Conservation (phyloP, 2,888 invertebrate species). For the Dicyrtoma fusca region DNA sequence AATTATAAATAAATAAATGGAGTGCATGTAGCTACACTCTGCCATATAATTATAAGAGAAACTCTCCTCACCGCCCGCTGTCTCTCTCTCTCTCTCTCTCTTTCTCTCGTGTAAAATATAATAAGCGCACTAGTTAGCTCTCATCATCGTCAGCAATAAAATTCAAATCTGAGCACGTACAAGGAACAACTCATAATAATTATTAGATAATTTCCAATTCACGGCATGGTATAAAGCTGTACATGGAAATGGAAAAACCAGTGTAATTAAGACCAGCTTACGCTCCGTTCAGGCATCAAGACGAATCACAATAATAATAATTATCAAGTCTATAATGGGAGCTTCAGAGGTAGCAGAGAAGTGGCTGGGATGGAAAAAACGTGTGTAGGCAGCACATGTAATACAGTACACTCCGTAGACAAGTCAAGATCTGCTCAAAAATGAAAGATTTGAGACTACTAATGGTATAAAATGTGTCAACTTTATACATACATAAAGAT, state of each 20-base stretch:
- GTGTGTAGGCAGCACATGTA: not conserved
- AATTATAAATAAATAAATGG: slow-evolving; percentile 18
- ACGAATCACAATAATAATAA: too few species aligned
- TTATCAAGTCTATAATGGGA: too few species aligned
- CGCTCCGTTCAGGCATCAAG: too few species aligned
- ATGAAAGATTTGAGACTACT: too few species aligned
- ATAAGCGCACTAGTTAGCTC: too few species aligned
- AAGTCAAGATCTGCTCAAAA: too few species aligned
- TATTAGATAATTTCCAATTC: slow-evolving; percentile 1
- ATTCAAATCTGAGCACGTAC: not conserved
- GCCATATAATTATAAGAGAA: not conserved
- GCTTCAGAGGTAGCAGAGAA: not conserved
- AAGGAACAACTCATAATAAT: not conserved
- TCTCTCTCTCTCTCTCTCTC: slow-evolving; percentile 1
- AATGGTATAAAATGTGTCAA: too few species aligned
- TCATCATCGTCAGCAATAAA: too few species aligned
- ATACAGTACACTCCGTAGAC: too few species aligned
- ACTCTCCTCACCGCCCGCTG: not conserved
- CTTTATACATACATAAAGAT: too few species aligned
- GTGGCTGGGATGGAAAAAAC: not conserved
- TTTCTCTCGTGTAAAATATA: too few species aligned
- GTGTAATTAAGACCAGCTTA: not conserved
- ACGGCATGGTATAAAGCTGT: not conserved
- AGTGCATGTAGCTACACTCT: not conserved
- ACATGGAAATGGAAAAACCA: slow-evolving; percentile 18